phyloP scores from a whole-genome alignment of 2,888 invertebrate species.

The Trichogramma dendrolimi region DNA sequence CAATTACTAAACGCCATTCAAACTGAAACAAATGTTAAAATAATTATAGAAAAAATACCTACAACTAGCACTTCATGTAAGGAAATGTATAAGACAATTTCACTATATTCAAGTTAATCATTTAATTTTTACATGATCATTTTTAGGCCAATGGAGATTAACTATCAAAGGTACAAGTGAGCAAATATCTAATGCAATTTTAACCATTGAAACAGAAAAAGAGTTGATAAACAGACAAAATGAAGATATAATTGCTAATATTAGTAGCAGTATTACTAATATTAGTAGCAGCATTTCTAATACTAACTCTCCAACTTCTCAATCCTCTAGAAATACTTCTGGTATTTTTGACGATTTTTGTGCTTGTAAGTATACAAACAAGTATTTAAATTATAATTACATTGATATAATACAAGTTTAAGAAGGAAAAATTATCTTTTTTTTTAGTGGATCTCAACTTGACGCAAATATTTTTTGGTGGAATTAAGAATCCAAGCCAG shows the following conservation, averaged over 20 bases:
- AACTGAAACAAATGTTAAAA: slow-evolving; percentile 68
- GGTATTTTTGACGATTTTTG: background rate
- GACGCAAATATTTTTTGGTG: slow-evolving; percentile 83
- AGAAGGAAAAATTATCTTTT: slow-evolving; percentile 27
- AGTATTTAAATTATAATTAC: background rate
- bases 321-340: background rate
- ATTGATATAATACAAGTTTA: background rate
- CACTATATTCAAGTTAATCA: background rate
- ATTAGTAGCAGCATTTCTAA: slow-evolving; percentile 35
- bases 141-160: slow-evolving; percentile 39
- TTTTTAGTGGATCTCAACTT: slow-evolving; percentile 54
- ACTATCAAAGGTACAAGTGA: slow-evolving; percentile 65
- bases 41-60: slow-evolving; percentile 56
- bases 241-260: slow-evolving; percentile 30
- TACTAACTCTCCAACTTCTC: slow-evolving; percentile 21
- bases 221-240: slow-evolving; percentile 53
- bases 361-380: background rate
- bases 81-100: slow-evolving; percentile 4
- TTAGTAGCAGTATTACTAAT: slow-evolving; percentile 32
- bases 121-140: slow-evolving; percentile 28
- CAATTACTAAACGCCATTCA: slow-evolving; percentile 69
- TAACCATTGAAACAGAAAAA: slow-evolving; percentile 64
- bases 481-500: slow-evolving; percentile 70
- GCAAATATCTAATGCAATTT: slow-evolving; percentile 70
- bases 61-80: slow-evolving; percentile 15